These are phyloP conservation scores for Meloidogyne exigua DNA, from an alignment of 1,140 invertebrate species.

Conservation along the genomic window DNA sequence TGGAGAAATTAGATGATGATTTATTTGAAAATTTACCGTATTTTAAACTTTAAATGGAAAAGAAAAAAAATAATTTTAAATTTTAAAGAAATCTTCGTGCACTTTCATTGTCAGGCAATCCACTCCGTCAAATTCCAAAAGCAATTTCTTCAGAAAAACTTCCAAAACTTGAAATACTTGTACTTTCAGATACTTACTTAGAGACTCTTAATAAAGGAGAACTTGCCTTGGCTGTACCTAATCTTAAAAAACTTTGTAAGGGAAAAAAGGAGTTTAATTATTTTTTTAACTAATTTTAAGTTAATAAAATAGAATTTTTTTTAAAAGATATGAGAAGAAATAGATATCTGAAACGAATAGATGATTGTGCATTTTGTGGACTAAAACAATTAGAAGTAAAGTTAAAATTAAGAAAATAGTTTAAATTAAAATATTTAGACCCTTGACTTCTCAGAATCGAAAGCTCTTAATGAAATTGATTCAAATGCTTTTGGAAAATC, in stretches of 20 bases:
- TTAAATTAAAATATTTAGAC: slow-evolving; percentile 19
- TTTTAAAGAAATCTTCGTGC: slow-evolving; percentile 11
- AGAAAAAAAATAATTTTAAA: slow-evolving; percentile 11
- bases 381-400: slow-evolving; percentile 18
- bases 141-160: slow-evolving; percentile 1
- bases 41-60: neutral
- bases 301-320: too few species aligned
- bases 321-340: slow-evolving; percentile 21
- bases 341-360: slow-evolving; percentile 9
- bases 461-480: slow-evolving; percentile 5
- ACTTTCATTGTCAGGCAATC: slow-evolving; percentile 30
- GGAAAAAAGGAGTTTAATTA: too few species aligned
- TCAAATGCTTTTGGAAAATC: slow-evolving; percentile 19
- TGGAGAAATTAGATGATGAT: slow-evolving; percentile 19
- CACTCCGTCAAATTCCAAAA: slow-evolving; percentile 5
- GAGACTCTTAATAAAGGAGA: neutral
- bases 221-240: neutral
- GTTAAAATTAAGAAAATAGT: neutral
- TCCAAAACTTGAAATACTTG: neutral
- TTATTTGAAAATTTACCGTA: slow-evolving; percentile 26
- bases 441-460: slow-evolving; percentile 25
- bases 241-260: slow-evolving; percentile 2
- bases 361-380: slow-evolving; percentile 20
- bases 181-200: neutral
- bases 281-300: too few species aligned